phyloP scores from a whole-genome alignment of 2,797 vertebrate species.

The Cossypha dichroa region DNA sequence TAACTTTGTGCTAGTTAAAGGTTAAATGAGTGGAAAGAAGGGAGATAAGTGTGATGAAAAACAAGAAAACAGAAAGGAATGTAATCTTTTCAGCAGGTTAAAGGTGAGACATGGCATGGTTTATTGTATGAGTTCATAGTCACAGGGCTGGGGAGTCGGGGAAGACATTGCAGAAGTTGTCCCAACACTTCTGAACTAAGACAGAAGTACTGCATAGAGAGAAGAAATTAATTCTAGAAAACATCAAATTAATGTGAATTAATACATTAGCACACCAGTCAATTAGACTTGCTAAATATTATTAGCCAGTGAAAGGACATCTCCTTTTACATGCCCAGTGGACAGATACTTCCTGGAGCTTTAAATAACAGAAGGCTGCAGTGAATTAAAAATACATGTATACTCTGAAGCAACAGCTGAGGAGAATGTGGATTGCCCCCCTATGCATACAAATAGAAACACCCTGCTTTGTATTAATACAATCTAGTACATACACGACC shows the following conservation, averaged over 20 bases:
- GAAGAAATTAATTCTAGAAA: not conserved
- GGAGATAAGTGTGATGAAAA: not conserved
- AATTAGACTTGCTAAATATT: not conserved
- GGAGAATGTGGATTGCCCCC: not conserved
- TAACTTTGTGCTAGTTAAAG: slow-evolving; percentile 23
- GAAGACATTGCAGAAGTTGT: not conserved
- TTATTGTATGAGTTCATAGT: not conserved
- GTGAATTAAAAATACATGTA: not conserved
- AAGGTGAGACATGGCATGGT: not conserved
- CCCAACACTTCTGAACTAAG: not conserved
- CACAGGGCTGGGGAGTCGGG: not conserved
- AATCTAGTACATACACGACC: not conserved
- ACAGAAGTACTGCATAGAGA: not conserved
- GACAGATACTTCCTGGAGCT: not conserved
- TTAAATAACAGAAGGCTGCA: not conserved
- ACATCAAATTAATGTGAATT: not conserved
- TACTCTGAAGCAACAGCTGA: not conserved
- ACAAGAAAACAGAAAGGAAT: not conserved
- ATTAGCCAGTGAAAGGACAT: not conserved
- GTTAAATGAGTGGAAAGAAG: slow-evolving; percentile 19
- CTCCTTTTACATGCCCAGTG: not conserved
- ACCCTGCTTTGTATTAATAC: not conserved
- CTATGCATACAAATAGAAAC: not conserved
- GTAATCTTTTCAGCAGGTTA: not conserved
- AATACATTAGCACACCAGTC: not conserved